Conservation (phyloP, 1,140 invertebrate species). For the Cryptotermes secundus region DNA sequence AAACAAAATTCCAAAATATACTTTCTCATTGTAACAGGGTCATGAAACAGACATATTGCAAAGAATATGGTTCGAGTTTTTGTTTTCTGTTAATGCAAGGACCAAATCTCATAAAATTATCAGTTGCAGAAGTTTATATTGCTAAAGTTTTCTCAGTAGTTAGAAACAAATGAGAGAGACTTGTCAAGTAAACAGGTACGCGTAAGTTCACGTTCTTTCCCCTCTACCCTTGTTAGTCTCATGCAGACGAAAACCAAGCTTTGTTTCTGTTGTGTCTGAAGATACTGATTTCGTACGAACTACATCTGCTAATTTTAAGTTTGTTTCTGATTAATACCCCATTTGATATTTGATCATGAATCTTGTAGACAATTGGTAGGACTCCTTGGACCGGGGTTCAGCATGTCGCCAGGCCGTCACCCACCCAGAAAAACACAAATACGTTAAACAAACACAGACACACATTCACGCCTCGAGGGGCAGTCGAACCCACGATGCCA, state of each 20-base stretch:
- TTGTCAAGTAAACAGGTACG: background rate
- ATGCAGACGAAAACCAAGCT: background rate
- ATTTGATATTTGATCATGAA: too few species aligned
- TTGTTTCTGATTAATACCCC: background rate
- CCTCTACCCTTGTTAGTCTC: background rate
- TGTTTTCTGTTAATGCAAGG: background rate
- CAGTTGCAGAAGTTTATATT: background rate
- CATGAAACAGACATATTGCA: too few species aligned
- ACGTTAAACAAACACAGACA: too few species aligned
- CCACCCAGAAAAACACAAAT: too few species aligned
- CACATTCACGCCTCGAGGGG: too few species aligned
- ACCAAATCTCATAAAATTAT: background rate
- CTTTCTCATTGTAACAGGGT: too few species aligned
- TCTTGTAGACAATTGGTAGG: too few species aligned
- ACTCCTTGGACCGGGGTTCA: too few species aligned
- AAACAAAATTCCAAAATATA: too few species aligned
- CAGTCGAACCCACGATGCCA: too few species aligned
- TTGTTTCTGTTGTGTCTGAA: background rate
- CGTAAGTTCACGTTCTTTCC: background rate
- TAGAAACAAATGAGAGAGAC: background rate
- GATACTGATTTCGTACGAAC: background rate
- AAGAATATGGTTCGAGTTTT: background rate
- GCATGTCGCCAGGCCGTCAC: too few species aligned
- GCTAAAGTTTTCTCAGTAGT: background rate
- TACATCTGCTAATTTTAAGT: background rate